Conservation (phyloP, 2,888 invertebrate species). For the Drosophila pullipes region DNA sequence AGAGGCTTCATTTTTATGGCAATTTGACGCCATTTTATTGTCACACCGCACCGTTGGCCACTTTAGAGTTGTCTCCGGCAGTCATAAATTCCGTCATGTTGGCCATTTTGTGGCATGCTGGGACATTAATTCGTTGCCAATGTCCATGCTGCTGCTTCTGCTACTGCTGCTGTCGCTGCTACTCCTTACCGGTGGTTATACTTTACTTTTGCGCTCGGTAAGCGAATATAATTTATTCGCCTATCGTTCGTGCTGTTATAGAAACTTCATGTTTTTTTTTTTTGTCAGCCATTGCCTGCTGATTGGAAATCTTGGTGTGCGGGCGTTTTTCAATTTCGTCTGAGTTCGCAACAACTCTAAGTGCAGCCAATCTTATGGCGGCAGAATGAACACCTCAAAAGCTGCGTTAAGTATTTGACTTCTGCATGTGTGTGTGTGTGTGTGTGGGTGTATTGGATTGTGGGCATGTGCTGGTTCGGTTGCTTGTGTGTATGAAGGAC, state of each 20-base stretch:
- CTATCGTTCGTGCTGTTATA: constrained; percentile 53
- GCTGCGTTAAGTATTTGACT: constrained; percentile 36
- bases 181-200: constrained; percentile 40
- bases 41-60: constrained; percentile 76
- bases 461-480: constrained; percentile 6
- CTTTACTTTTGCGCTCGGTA: constrained; percentile 33
- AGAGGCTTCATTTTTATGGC: constrained; percentile 70
- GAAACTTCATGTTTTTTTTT: constrained; percentile 70
- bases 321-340: constrained; percentile 70
- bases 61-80: constrained; percentile 79
- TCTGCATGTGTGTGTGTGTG: not conserved
- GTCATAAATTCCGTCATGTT: constrained; percentile 75
- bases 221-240: constrained; percentile 73
- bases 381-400: constrained; percentile 50
- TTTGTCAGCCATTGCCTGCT: constrained; percentile 50
- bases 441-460: constrained; percentile 7
- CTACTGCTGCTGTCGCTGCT: not conserved
- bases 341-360: constrained; percentile 52
- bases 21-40: constrained; percentile 80
- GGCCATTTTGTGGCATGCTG: constrained; percentile 78
- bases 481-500: constrained; percentile 59
- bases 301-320: constrained; percentile 64
- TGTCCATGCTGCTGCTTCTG: constrained; percentile 41
- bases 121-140: constrained; percentile 77
- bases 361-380: constrained; percentile 73